These are phyloP conservation scores for Eubasilissa splendida DNA, from an alignment of 2,888 invertebrate species.

Conservation along the genomic window DNA sequence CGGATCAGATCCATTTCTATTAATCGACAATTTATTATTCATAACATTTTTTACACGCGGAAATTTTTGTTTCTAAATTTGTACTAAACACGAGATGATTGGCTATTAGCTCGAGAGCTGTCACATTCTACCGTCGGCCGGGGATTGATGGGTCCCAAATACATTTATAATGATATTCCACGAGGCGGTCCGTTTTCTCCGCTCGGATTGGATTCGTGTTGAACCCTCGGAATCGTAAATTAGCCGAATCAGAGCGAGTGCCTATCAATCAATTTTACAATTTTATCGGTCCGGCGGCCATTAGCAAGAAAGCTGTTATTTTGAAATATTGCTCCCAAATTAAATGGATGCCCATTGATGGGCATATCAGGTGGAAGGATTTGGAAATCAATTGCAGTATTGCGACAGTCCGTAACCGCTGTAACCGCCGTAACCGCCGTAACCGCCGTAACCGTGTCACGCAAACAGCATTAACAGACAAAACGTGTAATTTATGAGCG, in stretches of 20 bases:
- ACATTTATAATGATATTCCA: conserved; percentile 32
- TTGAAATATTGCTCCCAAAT: conserved; percentile 36
- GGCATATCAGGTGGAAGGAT: not conserved
- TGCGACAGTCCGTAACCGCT: not conserved
- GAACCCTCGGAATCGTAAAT: conserved; percentile 18
- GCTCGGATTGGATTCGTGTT: not conserved
- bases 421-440: not conserved
- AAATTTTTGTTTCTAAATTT: not conserved
- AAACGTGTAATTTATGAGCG: too few species aligned
- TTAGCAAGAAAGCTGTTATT: conserved; percentile 47
- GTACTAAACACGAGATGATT: conserved; percentile 36
- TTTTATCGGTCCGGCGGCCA: conserved; percentile 29
- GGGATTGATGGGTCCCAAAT: conserved; percentile 20
- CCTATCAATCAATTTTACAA: conserved; percentile 40
- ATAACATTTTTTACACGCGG: conserved; percentile 18
- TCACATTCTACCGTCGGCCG: not conserved
- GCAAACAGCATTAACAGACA: too few species aligned
- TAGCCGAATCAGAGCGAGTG: conserved; percentile 23
- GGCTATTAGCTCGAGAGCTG: conserved; percentile 38
- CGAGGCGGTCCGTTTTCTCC: not conserved
- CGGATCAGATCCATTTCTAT: not conserved
- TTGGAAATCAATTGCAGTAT: not conserved
- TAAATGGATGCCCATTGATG: conserved; percentile 27
- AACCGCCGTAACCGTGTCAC: not conserved
- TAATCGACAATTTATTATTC: conserved; percentile 37